These are phyloP conservation scores for Euphydryas editha DNA, from an alignment of 2,888 invertebrate species.

Conservation along the genomic window DNA sequence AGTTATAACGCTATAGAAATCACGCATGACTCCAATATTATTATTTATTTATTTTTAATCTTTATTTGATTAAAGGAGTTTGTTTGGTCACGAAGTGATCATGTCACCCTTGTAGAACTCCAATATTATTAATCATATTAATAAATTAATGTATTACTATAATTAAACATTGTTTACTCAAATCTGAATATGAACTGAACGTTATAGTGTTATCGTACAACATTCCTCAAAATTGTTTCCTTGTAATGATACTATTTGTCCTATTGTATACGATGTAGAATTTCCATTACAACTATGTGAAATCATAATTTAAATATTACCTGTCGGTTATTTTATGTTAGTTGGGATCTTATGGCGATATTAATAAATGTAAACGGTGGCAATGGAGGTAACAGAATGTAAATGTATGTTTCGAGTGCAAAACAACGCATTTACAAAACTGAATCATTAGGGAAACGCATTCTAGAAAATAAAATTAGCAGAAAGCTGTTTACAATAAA, in stretches of 20 bases:
- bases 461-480: conserved; percentile 53
- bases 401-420: too few relatives aligned
- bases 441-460: conserved; percentile 72
- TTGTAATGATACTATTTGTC: conserved; percentile 18
- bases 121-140: neutral
- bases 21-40: neutral
- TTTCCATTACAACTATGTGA: neutral
- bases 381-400: conserved; percentile 45
- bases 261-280: neutral
- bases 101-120: too few relatives aligned
- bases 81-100: too few relatives aligned
- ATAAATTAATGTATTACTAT: neutral
- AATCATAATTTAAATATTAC: too few relatives aligned
- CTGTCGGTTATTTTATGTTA: too few relatives aligned
- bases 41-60: neutral
- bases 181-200: conserved; percentile 7
- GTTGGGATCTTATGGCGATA: too few relatives aligned
- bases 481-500: conserved; percentile 53
- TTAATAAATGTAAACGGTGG: conserved; percentile 10
- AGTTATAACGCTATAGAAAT: neutral
- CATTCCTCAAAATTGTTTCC: conserved; percentile 24
- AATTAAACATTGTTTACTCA: neutral
- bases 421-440: conserved; percentile 55
- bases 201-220: conserved; percentile 19
- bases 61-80: too few relatives aligned